phyloP scores from a whole-genome alignment of 2,888 invertebrate genomes.

The Microctonus aethiopoides region DNA sequence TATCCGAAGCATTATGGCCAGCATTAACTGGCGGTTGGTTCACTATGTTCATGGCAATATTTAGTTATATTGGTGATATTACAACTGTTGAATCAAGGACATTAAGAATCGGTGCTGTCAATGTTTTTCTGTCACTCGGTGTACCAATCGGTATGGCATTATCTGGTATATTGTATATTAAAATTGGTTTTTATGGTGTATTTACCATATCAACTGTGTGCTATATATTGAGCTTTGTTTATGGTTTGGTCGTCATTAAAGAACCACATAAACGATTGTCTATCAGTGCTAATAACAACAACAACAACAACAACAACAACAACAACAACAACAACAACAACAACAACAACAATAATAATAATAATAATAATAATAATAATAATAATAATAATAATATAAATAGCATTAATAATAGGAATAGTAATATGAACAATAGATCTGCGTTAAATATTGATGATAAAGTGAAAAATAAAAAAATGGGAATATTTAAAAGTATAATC shows the following conservation, averaged over 20 bases:
- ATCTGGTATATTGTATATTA: constrained; percentile 82
- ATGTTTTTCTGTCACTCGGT: constrained; percentile 88
- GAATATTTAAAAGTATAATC: constrained; percentile 71
- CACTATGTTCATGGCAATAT: constrained; percentile 90
- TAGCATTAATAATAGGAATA: no score
- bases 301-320: background rate
- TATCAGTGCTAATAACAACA: constrained; percentile 58
- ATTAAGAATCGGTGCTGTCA: constrained; percentile 86
- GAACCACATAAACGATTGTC: constrained; percentile 70
- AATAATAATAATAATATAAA: no score
- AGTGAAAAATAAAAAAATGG: constrained; percentile 51
- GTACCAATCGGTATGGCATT: constrained; percentile 90
- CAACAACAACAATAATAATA: no score
- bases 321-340: no score
- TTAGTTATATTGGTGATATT: constrained; percentile 89
- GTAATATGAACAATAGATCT: no score
- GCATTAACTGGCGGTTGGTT: constrained; percentile 88
- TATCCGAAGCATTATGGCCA: constrained; percentile 84
- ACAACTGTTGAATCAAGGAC: constrained; percentile 87
- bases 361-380: background rate
- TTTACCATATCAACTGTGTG: constrained; percentile 81
- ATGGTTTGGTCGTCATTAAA: constrained; percentile 78
- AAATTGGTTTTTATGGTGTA: constrained; percentile 85
- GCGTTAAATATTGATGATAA: constrained; percentile 54
- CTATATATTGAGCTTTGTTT: constrained; percentile 80